Evolutionary conservation across 2,888 invertebrate species (phyloP), one percentile per base, ranked within the genome.

Genomic region (Drosophila monieri): DNA sequence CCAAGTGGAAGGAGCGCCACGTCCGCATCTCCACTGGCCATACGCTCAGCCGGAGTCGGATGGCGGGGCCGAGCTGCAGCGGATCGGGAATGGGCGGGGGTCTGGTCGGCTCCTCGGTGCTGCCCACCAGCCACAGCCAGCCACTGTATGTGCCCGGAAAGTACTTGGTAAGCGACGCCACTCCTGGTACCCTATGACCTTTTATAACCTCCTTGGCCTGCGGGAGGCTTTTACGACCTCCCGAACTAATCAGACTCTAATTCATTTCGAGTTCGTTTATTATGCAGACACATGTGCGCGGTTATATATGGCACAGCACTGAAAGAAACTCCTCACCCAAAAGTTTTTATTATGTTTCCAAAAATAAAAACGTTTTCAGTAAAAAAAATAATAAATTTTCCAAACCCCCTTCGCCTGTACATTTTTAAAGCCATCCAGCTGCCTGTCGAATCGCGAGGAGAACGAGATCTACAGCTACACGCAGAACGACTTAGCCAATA

Each of bases 381-480:
- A 32, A 5, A n/a, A n/a, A 32, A 32, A 12, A n/a, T 32, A 32
- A 32, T 32, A 12, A 32, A 32, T 32, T 39, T 39, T 39, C 14
- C 14, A 8, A 39, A n/a, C 15, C 41, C 14, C 35, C 10, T 90
- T 27, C 9, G 27, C 0, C 27, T 27, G 8, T 27, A 27, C 2
- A 9, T 27, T 27, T 27, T 27, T 9, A 79, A 93, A 97, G 97
- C 97, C 97, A 72, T 97, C 97, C 85, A 97, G 97, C 92, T 97
- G 97, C 91, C 93, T 97, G 87, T 96, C 96, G 81, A 96, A 97
- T 92, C 96, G 96, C 89, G 97, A 97, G 92, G 97, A 97, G 92
- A 97, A 97, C 89, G 97, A 97, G 92, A 97, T 97, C 90, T 97
- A 97, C 91, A 97, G 97, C 77, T 96, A 96, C 89, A 95, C 96